Base-by-base conservation (phyloP, 92 coral and sea anemone genomes). In the Epizoanthus ramosus region DNA sequence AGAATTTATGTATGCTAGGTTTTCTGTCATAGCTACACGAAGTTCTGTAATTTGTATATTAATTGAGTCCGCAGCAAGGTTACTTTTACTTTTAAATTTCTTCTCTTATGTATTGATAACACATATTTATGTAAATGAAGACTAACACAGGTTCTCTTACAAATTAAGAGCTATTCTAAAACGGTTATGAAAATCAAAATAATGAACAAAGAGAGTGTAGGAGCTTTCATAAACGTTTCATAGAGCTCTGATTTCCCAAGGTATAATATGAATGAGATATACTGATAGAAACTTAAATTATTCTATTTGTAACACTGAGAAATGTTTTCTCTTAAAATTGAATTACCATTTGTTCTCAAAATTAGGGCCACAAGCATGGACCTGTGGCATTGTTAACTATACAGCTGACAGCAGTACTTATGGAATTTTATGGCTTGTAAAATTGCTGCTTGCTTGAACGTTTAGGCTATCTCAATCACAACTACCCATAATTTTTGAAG, bases 401-500 rank as follows among this genome's bases (percentile, higher is more conserved):
- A 22, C 16, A 53, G 5, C 31, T 2, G 31, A 28, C 9, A 54
- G 41, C 79, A 17, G 37, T 17, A 17, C 13, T 31, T 75, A 24
- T 7, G 72, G 41, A 41, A 35, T 16, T 28, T 33, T 75, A 31
- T 57, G 43, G 37, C 35, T 31, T 35, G 52, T 58, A 58, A 58
- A 77, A 35, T 77, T 77, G 57, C 68, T 75, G 57, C 28, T 59
- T 25, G 19, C 5, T 21, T 61, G 21, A 50, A 75, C 21, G 17
- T 39, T 57, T 65, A 12, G 66, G 16, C 54, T 56, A 41, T 57
- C 31, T 71, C 21, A 63, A 21, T 77, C 82, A 61, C 82, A 77
- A 63, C 82, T 77, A 63, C 82, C 82, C 82, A 77, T 77, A 50
- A 47, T 9, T 61, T 77, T 77, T 54, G 22, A 37, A 17, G 17